These are phyloP conservation scores for Synergus umbraculus DNA, from an alignment of 2,888 invertebrate genomes.

Conservation along the genomic window DNA sequence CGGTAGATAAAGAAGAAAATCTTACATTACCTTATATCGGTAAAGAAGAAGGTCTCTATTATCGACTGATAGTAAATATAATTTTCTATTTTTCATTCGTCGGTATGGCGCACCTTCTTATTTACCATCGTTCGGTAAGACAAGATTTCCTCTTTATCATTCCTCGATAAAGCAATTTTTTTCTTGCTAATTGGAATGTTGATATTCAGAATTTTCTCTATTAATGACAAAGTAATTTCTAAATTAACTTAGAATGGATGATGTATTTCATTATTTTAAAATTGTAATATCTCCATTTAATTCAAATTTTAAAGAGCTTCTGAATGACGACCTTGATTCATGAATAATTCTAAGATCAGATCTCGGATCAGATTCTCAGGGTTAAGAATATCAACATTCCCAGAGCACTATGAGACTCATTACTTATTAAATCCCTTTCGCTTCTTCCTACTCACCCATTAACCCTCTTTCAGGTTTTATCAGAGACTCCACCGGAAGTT, in stretches of 20 bases:
- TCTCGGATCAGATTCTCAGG: too few relatives aligned
- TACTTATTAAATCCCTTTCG: background rate
- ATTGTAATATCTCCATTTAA: background rate
- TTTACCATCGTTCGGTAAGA: background rate
- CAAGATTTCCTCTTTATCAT: background rate
- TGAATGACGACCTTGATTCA: background rate
- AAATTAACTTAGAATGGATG: too few relatives aligned
- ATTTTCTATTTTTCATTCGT: background rate
- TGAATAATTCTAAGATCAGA: too few relatives aligned
- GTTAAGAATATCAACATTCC: too few relatives aligned
- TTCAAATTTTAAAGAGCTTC: background rate
- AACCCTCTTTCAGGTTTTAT: constrained; percentile 79
- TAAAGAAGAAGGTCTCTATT: background rate
- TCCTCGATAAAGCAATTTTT: background rate
- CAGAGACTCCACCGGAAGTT: constrained; percentile 82
- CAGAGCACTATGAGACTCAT: too few relatives aligned
- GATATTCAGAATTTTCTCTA: too few relatives aligned
- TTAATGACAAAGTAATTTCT: too few relatives aligned
- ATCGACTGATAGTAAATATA: background rate
- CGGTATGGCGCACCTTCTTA: background rate
- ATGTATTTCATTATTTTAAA: too few relatives aligned
- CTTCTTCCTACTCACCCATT: constrained; percentile 5
- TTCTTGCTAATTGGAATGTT: background rate
- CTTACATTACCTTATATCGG: background rate
- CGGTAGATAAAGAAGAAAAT: background rate